A percentile compares a stretch with the other conserved stretches of the same genome.
These are phyloP conservation scores for Chelon labrosus DNA, from an alignment of 2,797 vertebrate species.

Conservation along the genomic window DNA sequence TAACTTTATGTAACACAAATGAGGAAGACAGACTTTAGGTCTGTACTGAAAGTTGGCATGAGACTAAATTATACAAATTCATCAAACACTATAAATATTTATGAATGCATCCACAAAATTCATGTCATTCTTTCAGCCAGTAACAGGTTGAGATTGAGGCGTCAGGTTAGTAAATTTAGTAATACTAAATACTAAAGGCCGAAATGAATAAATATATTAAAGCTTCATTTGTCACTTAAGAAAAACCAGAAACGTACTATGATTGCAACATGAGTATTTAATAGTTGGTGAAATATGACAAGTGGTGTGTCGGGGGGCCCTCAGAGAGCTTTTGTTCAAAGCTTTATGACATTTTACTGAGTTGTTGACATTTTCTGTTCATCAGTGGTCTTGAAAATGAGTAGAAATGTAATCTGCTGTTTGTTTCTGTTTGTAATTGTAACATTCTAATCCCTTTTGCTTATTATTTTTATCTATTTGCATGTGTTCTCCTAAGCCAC, in stretches of 20 bases:
- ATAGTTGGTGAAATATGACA: constrained; percentile 45
- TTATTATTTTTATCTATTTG: too few species aligned
- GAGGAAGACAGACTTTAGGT: background rate
- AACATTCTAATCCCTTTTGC: too few species aligned
- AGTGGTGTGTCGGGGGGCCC: constrained; percentile 33
- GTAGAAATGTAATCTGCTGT: too few species aligned
- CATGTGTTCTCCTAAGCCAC: too few species aligned
- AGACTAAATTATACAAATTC: background rate
- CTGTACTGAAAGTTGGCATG: background rate
- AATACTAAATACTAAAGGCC: background rate
- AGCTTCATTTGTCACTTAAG: constrained; percentile 11
- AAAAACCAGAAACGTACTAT: background rate
- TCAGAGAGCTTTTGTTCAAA: constrained; percentile 9
- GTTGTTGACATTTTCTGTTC: too few species aligned
- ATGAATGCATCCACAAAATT: background rate
- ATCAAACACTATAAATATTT: background rate
- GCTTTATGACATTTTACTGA: too few species aligned
- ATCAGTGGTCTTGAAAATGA: too few species aligned
- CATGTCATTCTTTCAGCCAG: background rate
- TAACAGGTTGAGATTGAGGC: background rate
- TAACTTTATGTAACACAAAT: constrained; percentile 17
- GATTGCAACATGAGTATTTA: constrained; percentile 33
- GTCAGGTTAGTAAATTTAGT: too few species aligned
- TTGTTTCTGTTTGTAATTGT: too few species aligned
- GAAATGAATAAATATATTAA: constrained; percentile 6